Base-by-base conservation (phyloP, 1,140 invertebrate species). In the Drosophila kepulauana region DNA sequence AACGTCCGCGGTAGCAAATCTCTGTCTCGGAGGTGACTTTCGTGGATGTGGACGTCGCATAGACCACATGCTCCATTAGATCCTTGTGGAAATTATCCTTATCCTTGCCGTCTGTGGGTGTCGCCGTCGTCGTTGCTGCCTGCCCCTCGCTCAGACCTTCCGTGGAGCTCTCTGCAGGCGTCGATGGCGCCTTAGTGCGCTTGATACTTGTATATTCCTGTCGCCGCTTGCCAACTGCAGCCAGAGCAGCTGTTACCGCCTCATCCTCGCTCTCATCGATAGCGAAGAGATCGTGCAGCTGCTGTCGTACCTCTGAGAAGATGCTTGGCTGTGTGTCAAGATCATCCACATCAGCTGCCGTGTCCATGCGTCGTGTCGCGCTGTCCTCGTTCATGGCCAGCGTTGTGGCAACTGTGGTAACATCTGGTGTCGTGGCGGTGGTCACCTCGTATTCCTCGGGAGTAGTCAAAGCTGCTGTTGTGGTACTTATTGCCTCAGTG, bases 11-110 rank as follows among this genome's bases (percentile, higher is more conserved):
- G 89, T 96, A 97, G 82, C 97, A 97, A 52, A 97, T 97, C 93
- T 97, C 97, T 15, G 96, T 97, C 94, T 97, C 96, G 71, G 97
- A 95, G 6, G 96, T 97, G 35, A 97, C 94, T 93, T 96, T 96
- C 49, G 81, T 91, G 1, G 96, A 96, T 51, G 96, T 96, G 1
- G 96, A 96, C 1, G 96, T 95, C 93, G 71, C 94, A 93, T 65
- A 95, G 87, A 91, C 94, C 92, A 93, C 94, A 92, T 85, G 92
- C 93, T 82, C 91, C 92, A 93, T 89, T 54, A 91, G 84, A 63
- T 92, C 89, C 71, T 80, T 91, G 81, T 81, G 93, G 91, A 73
- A 93, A 45, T 77, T 89, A 5, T 86, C 91, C 67, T 64, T 52
- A 2, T 82, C 65, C 56, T 81, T 92, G 67, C 52, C 81, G 11